Evolutionary conservation across 1,140 invertebrate genomes (phyloP).

Genomic region (Gerris buenoi): DNA sequence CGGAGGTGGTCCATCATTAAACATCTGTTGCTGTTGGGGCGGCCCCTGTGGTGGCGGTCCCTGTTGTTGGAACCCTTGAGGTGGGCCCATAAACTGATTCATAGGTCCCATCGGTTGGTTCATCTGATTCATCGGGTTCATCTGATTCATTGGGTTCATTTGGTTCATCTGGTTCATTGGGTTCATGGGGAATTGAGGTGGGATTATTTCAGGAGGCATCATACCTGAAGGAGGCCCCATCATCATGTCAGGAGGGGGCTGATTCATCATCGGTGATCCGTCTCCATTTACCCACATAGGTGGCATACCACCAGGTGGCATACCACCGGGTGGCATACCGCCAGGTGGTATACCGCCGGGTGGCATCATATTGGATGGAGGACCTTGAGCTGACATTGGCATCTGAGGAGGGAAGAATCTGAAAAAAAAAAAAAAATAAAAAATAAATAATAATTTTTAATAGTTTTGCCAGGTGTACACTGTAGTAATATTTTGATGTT

Average conservation of each 20-base stretch:
- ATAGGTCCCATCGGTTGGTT: neutral
- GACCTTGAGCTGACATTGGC: neutral
- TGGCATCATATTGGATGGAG: conserved; percentile 3
- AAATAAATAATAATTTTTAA: no score
- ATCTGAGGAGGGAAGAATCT: neutral
- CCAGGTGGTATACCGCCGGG: no score
- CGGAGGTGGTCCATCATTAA: conserved; percentile 5
- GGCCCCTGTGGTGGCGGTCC: neutral
- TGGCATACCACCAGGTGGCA: neutral
- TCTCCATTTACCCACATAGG: neutral
- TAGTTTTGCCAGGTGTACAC: no score
- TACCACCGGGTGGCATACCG: neutral
- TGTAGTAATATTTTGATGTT: no score
- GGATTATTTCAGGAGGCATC: conserved; percentile 14
- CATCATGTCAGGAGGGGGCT: neutral
- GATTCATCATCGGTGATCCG: conserved; percentile 3
- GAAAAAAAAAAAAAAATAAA: neutral
- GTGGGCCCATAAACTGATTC: neutral
- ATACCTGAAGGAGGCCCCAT: conserved; percentile 14
- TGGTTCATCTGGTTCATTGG: conserved; percentile 7
- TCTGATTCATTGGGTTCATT: neutral
- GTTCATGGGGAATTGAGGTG: conserved; percentile 3
- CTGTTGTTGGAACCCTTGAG: neutral
- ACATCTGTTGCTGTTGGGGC: neutral
- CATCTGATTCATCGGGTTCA: neutral